A percentile compares a stretch with the other conserved stretches of the same genome.
phyloP scores from a whole-genome alignment of 2,888 invertebrate species.

The Philereme vetulata region DNA sequence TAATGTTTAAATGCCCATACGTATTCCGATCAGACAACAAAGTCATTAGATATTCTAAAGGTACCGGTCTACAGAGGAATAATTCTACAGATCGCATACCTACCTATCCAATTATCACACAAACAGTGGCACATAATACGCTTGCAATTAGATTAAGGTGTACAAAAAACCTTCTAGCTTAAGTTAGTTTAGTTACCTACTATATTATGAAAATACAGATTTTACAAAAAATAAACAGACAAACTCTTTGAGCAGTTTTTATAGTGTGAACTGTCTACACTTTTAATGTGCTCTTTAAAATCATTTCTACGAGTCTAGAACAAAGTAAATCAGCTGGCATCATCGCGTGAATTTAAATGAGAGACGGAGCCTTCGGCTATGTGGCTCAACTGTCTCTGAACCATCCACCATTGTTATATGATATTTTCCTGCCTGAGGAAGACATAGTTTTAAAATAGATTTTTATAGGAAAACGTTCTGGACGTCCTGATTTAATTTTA shows the following conservation, averaged over 20 bases:
- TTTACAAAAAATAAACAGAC: no score
- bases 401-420: neutral
- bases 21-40: conserved; percentile 19
- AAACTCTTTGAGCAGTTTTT: no score
- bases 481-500: no score
- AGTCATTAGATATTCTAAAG: conserved; percentile 12
- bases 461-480: no score
- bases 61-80: conserved; percentile 5
- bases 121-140: neutral
- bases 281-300: neutral
- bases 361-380: conserved; percentile 7
- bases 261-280: neutral
- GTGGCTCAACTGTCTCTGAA: conserved; percentile 6
- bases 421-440: neutral
- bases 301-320: neutral
- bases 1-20: conserved; percentile 7
- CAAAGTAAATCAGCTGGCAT: neutral
- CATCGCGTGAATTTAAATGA: conserved; percentile 8
- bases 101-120: conserved; percentile 1
- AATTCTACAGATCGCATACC: neutral
- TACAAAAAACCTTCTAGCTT: no score
- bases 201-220: no score
- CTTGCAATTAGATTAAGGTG: no score
- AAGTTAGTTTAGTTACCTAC: no score
- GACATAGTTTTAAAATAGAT: no score